phyloP scores from a whole-genome alignment of 2,888 invertebrate species.

The Drosophila mayaguana region DNA sequence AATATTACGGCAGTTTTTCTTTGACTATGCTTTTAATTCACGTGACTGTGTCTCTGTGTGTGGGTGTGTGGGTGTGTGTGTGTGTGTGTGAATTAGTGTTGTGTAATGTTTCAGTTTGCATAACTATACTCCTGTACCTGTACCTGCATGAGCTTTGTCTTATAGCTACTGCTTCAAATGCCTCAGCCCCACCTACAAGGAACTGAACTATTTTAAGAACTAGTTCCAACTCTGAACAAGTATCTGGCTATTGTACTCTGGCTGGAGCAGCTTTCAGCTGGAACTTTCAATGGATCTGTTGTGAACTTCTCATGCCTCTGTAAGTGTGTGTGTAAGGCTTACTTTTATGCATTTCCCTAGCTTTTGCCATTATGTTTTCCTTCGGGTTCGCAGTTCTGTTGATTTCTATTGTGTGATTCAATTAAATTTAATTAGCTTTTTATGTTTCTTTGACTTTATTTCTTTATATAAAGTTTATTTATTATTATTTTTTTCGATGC shows the following conservation, averaged over 20 bases:
- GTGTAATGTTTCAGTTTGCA: conserved; percentile 1
- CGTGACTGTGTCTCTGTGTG: neutral
- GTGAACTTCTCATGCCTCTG: neutral
- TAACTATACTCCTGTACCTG: neutral
- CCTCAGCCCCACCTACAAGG: neutral
- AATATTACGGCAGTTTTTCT: conserved; percentile 55
- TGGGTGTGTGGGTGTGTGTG: neutral
- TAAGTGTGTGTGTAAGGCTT: conserved; percentile 15
- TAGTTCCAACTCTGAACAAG: neutral
- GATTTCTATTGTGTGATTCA: conserved; percentile 35
- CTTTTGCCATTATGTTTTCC: conserved; percentile 27
- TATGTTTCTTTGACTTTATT: conserved; percentile 5
- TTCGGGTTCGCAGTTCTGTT: conserved; percentile 19
- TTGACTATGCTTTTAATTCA: conserved; percentile 27
- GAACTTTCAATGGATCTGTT: neutral
- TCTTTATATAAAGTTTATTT: conserved; percentile 20
- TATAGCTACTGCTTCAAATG: neutral
- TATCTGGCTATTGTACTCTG: neutral
- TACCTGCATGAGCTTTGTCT: neutral
- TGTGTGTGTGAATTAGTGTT: conserved; percentile 2
- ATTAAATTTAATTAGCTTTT: conserved; percentile 35
- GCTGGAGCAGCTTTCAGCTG: conserved; percentile 1
- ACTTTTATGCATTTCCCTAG: conserved; percentile 19
- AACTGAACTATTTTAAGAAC: neutral
- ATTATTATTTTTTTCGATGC: conserved; percentile 45